Evolutionary conservation across 37 sponge, comb jelly and placozoan species (phyloP), one percentile per base, ranked within the genome.

Genomic region (Amphimedon queenslandica): DNA sequence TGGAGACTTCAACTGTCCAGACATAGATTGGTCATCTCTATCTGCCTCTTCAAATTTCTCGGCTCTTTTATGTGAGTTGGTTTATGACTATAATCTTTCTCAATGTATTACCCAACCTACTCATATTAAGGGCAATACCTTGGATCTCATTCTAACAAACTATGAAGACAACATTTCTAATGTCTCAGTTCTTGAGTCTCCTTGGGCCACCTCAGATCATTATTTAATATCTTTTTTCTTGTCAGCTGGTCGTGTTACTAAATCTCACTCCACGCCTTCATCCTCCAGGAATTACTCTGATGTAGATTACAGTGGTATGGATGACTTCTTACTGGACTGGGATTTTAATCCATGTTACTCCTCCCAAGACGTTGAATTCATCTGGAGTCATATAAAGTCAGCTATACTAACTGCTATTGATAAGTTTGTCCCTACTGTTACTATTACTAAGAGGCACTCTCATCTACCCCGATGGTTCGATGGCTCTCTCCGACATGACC

Each of bases 141-240:
- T 75, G 2, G 75, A 75, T 23, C 40, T 75, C 3, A 30, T 75
- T 33, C 13, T 63, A 5, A 57, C 63, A 8, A 75, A 75, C 32
- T 29, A 6, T 28, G 30, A 11, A 24, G 64, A 61, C 30, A 6
- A 10, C 64, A 61, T 61, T 18, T 47, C 51, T 13, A 47, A 47
- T 47, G 51, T 47, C 13, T 47, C 51, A 18, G 13, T 47, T 47
- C 13, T 13, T 47, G 13, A 47, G 8, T 8, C 8, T 13, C 51
- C 8, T 13, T 47, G n/a, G n/a, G n/a, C 51, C 51, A 8, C 13
- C 51, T 47, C 51, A 18, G 51, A 47, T 47, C 51, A 47, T 47
- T 47, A 18, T 13, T 13, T 13, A 18, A 47, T 47, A 47, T 8
- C 13, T 18, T n/a, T n/a, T n/a, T n/a, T n/a, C n/a, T 13, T 47